Base-by-base conservation (phyloP, 2,797 vertebrate genomes). In the Micrastur ruficollis region DNA sequence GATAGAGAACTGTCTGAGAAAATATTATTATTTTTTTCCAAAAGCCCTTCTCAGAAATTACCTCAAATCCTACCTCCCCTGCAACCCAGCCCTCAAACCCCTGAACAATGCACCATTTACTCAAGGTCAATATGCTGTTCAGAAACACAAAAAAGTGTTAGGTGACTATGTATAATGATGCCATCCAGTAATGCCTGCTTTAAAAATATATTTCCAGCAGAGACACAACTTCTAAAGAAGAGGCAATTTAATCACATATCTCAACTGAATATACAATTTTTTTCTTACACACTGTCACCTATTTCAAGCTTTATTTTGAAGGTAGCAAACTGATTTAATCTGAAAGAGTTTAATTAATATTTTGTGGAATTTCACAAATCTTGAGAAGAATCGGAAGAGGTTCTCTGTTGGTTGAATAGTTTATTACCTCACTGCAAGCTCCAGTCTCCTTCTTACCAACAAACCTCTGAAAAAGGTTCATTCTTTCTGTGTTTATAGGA, bases 301-400 rank as follows among this genome's bases (percentile, higher is more conserved):
- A 23, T 79, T 79, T 81, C 53, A 72, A 36, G n/a, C 4, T 79
- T 75, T 72, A 61, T 82, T 89, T 93, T 70, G 42, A 91, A 75
- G 13, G 11, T 32, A 76, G 34, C 14, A 80, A 79, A 58, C 2
- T 62, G 32, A 42, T 75, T 56, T 70, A 23, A 82, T 58, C n/a
- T 75, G 49, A 68, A 88, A 62, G 12, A 42, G 12, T 82, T 70
- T 53, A 75, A 67, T 87, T 80, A 56, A 25, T 90, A 68, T 47
- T 79, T 42, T 70, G 5, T 12, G 44, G 42, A 50, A 59, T 88
- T 88, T 59, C 11, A 86, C 36, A 94, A 56, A 47, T 34, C 22
- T 78, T 71, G 40, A 89, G 34, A 66, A 63, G 14, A 85, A n/a
- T 29, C 21, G 7, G 25, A 81, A 63, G 11, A 81, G 1, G 3